Conservation (phyloP, 64 coral and sea anemone species). For the Hydrozoanthus tunicans region DNA sequence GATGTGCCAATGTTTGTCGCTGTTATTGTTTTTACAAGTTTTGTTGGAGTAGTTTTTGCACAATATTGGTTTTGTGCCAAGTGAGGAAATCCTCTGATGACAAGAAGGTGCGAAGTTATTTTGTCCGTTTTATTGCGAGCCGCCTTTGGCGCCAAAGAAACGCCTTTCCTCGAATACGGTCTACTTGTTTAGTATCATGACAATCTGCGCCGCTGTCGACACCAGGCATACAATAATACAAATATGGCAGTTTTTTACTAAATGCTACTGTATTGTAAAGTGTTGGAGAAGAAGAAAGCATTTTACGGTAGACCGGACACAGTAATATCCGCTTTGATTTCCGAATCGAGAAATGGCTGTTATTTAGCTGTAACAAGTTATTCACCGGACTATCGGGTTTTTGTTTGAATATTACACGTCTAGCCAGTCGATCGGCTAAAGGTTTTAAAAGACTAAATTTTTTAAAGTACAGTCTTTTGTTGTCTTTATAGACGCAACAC, state of each 20-base stretch:
- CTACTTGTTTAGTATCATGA: conserved; percentile 24
- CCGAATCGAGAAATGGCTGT: background rate
- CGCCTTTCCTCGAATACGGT: background rate
- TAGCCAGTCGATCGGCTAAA: no score
- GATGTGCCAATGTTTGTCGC: conserved; percentile 22
- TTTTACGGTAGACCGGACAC: background rate
- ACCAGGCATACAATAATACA: background rate
- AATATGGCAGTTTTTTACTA: conserved; percentile 23
- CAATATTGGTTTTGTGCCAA: conserved; percentile 38
- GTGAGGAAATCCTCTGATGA: background rate
- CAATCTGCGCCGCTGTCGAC: background rate
- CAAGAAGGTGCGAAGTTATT: background rate
- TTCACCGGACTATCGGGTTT: background rate
- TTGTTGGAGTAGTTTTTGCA: conserved; percentile 55
- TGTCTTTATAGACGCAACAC: background rate
- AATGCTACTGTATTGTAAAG: background rate
- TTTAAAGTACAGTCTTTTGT: background rate
- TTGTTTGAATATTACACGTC: background rate
- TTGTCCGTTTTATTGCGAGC: background rate
- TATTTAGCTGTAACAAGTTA: background rate
- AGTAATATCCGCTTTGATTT: background rate
- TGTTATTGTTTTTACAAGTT: conserved; percentile 47
- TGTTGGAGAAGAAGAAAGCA: conserved; percentile 4
- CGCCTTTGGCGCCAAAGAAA: background rate
- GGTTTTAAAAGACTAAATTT: no score